A percentile compares a stretch with the other conserved stretches of the same genome.
These are phyloP conservation scores for Venustoraphidia nigricollis DNA, from an alignment of 2,888 invertebrate genomes.

Conservation along the genomic window DNA sequence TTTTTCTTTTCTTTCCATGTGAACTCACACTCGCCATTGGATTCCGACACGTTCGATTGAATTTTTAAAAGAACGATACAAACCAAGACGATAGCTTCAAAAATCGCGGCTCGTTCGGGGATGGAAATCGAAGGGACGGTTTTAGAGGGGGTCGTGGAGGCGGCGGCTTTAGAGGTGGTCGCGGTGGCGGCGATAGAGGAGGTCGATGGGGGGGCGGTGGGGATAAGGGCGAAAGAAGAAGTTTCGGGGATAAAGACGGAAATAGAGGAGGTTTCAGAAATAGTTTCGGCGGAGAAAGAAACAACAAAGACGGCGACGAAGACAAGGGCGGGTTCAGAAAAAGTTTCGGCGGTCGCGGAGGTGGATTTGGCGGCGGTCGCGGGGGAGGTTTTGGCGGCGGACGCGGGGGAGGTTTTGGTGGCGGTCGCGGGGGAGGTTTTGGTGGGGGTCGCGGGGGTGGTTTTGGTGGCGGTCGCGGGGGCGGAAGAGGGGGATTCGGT, in stretches of 20 bases:
- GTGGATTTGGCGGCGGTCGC: conserved; percentile 14
- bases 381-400: conserved; percentile 13
- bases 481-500: conserved; percentile 13
- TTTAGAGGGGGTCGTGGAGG: conserved; percentile 20
- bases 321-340: conserved; percentile 19
- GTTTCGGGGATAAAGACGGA: conserved; percentile 17
- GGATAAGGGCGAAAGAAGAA: conserved; percentile 13
- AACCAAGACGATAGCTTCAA: no score
- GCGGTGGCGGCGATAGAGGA: conserved; percentile 25
- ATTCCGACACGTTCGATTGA: conserved; percentile 9
- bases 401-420: conserved; percentile 13
- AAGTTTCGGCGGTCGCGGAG: conserved; percentile 14
- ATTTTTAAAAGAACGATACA: conserved; percentile 8
- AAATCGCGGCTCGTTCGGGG: no score
- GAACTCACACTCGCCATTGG: conserved; percentile 7
- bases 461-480: conserved; percentile 19
- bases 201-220: conserved; percentile 18
- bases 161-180: conserved; percentile 15
- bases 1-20: conserved; percentile 20
- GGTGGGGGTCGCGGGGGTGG: conserved; percentile 18
- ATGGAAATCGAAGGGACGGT: conserved; percentile 16
- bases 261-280: conserved; percentile 6
- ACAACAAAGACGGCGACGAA: conserved; percentile 11
- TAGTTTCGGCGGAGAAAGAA: conserved; percentile 14
- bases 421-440: conserved; percentile 13